Evolutionary conservation across 2,113 vertebrate genomes (phyloP).

Genomic region (Balaeniceps rex): DNA sequence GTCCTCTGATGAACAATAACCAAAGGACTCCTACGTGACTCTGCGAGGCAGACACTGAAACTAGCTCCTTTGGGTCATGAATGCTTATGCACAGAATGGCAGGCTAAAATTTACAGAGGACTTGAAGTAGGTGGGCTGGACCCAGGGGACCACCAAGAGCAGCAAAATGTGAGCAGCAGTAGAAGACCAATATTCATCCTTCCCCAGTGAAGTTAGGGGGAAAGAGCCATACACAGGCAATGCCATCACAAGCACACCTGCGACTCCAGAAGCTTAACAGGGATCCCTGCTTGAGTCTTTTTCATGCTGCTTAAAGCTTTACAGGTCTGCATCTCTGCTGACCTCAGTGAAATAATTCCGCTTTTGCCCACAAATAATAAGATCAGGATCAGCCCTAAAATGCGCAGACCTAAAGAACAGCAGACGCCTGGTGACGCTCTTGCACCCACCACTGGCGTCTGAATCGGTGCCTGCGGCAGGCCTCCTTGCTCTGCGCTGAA

Average conservation of each 20-base stretch:
- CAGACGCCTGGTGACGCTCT: background rate
- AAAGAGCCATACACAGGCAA: background rate
- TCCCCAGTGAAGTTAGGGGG: background rate
- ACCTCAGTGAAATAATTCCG: background rate
- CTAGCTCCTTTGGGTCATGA: background rate
- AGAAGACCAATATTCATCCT: background rate
- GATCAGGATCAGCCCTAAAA: background rate
- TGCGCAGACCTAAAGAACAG: background rate
- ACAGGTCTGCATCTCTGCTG: background rate
- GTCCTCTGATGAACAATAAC: background rate
- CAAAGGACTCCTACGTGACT: background rate
- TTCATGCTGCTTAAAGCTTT: background rate
- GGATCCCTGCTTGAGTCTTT: background rate
- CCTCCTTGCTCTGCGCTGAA: background rate
- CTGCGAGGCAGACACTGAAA: background rate
- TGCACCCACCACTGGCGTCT: too few relatives aligned
- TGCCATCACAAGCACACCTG: background rate
- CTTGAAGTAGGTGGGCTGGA: background rate
- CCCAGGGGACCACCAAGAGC: background rate
- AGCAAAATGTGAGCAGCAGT: background rate
- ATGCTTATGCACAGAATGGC: background rate
- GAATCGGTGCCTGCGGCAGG: background rate
- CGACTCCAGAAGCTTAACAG: background rate
- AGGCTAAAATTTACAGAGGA: background rate
- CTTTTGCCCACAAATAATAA: background rate